Base-by-base conservation (phyloP, 2,888 invertebrate genomes). In the Orthonevra nobilis region DNA sequence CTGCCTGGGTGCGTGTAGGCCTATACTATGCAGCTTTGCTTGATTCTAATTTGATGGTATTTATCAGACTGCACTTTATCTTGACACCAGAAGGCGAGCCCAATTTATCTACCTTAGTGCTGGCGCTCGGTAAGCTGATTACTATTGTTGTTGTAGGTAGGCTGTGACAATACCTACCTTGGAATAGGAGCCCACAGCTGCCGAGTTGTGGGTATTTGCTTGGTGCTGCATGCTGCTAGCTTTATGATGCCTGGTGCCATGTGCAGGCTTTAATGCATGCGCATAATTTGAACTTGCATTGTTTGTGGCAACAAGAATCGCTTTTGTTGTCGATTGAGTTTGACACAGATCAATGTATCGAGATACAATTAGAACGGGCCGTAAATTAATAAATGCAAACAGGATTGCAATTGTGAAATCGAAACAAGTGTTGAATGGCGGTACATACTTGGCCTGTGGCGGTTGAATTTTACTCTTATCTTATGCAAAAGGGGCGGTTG, bases 331-430 rank as follows among this genome's bases (percentile, higher is more conserved):
- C n/a, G 6, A 15, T 23, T 42, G 54, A 19, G 69, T 64, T 58
- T 52, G 77, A 77, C 77, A 72, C 73, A 73, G 73, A 73, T 79
- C 73, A 61, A 66, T 68, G 77, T 60, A 66, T 66, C 34, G 66
- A 48, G 66, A 48, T 60, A 61, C 66, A 68, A 79, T 61, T 61
- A 66, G 66, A 73, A 38, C 73, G 64, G n/a, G 72, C 34, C 40
- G 34, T 61, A 68, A 56, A 79, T 73, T 73, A 54, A 66, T 60
- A 72, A 54, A 54, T 44, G 48, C 30, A 56, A 73, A 73, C 79
- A 73, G 73, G 79, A 79, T 79, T 73, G n/a, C 30, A 36, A 79
- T 79, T 79, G 60, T 46, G 60, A 79, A 72, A 77, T 46, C 28
- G 46, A 19, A 64, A 60, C 77, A 77, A 77, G 75, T 77, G 75